Percentiles rank a stretch among this genome's conserved stretches.
Evolutionary conservation across 2,888 invertebrate species (phyloP).

Genomic region (Amphipyra berbera): DNA sequence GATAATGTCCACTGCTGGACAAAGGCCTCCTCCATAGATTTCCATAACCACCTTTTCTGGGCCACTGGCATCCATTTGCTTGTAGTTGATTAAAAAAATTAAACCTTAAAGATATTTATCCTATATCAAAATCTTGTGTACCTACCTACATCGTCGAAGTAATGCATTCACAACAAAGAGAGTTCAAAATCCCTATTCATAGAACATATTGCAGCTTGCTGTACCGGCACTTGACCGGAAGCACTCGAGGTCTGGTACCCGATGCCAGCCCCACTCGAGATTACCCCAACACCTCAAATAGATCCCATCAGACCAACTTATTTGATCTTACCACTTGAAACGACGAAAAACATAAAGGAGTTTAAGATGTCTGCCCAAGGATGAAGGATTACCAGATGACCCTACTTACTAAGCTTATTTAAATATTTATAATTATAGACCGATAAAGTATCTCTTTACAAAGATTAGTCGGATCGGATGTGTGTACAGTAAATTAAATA

Average conservation of each 20-base stretch:
- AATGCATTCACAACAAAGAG: slow-evolving; percentile 7
- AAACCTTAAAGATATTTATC: background rate
- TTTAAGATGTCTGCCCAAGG: slow-evolving; percentile 40
- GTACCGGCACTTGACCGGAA: slow-evolving; percentile 75
- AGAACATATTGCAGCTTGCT: slow-evolving; percentile 39
- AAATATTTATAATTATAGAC: slow-evolving; percentile 45
- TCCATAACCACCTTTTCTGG: too few relatives aligned
- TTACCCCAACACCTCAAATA: slow-evolving; percentile 85
- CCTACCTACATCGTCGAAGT: too few relatives aligned
- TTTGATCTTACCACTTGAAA: slow-evolving; percentile 84
- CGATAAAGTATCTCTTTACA: slow-evolving; percentile 31
- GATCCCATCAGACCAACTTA: slow-evolving; percentile 74
- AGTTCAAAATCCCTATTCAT: slow-evolving; percentile 33
- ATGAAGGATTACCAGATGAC: slow-evolving; percentile 48
- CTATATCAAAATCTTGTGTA: background rate
- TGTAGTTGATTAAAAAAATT: too few relatives aligned
- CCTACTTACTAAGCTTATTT: slow-evolving; percentile 27
- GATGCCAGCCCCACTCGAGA: slow-evolving; percentile 75
- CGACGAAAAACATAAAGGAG: slow-evolving; percentile 56
- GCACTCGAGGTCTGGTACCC: slow-evolving; percentile 73
- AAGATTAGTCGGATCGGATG: slow-evolving; percentile 19
- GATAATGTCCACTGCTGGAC: too few relatives aligned
- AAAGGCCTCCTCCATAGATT: too few relatives aligned
- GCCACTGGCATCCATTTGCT: too few relatives aligned
- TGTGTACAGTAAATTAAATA: slow-evolving; percentile 23